Evolutionary conservation across 2,113 vertebrate genomes (phyloP).

Genomic region (Aythya baeri): DNA sequence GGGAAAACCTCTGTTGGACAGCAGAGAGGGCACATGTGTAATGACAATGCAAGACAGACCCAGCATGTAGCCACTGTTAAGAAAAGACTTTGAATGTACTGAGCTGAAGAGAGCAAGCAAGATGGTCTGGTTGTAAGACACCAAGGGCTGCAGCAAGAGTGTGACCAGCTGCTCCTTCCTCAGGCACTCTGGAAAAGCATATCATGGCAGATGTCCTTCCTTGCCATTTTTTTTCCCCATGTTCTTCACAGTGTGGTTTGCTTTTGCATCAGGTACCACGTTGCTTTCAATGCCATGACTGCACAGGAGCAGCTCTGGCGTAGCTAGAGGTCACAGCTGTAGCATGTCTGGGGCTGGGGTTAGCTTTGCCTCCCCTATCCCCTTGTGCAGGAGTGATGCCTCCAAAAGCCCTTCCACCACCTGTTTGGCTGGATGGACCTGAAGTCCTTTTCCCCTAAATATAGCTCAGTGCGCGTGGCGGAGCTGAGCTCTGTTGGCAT

Average conservation of each 20-base stretch:
- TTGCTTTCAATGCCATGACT: background rate
- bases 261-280: background rate
- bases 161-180: background rate
- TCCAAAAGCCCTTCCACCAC: background rate
- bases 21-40: rapidly evolving
- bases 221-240: background rate
- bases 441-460: constrained; percentile 44
- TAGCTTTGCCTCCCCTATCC: background rate
- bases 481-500: background rate
- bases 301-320: rapidly evolving
- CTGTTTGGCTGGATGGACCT: background rate
- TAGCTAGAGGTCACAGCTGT: background rate
- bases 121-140: background rate
- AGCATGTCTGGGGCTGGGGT: rapidly evolving
- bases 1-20: background rate
- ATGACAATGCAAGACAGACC: background rate
- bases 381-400: background rate
- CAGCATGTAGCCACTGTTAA: background rate
- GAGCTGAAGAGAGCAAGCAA: background rate
- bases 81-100: background rate
- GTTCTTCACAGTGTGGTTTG: background rate
- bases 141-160: background rate
- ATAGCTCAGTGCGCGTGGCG: background rate
- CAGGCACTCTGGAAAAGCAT: background rate
- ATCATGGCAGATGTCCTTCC: background rate